These are phyloP conservation scores for Chiroxiphia lanceolata DNA, from an alignment of 2,797 vertebrate species.

Conservation along the genomic window DNA sequence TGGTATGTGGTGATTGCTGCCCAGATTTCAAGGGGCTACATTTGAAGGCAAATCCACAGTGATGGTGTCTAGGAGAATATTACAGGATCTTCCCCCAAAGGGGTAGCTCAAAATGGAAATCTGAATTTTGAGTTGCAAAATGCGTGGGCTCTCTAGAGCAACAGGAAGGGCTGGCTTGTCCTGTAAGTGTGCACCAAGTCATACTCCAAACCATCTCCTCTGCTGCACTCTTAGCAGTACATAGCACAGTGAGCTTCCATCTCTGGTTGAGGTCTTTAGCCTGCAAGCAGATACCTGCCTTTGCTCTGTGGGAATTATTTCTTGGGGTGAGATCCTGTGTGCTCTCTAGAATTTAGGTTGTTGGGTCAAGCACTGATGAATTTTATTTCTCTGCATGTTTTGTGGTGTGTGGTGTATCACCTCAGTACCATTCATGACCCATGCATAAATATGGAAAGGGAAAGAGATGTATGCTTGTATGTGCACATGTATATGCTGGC, in stretches of 20 bases:
- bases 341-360: neutral
- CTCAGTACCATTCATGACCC: neutral
- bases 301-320: neutral
- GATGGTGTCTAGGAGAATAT: neutral
- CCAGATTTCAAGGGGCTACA: accelerated
- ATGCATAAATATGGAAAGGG: neutral
- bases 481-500: accelerated
- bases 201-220: neutral
- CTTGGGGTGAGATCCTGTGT: neutral
- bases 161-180: neutral
- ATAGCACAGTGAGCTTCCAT: neutral
- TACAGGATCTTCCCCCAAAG: neutral
- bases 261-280: neutral
- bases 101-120: neutral
- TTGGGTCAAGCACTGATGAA: neutral
- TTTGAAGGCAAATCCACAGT: neutral
- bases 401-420: neutral
- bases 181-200: neutral
- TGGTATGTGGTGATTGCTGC: neutral
- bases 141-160: accelerated
- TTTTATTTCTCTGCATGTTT: neutral
- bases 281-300: neutral
- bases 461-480: accelerated
- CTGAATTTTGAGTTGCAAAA: neutral
- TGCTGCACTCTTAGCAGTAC: neutral